These are phyloP conservation scores for Leucophora obtusa DNA, from an alignment of 2,888 invertebrate genomes.

Conservation along the genomic window DNA sequence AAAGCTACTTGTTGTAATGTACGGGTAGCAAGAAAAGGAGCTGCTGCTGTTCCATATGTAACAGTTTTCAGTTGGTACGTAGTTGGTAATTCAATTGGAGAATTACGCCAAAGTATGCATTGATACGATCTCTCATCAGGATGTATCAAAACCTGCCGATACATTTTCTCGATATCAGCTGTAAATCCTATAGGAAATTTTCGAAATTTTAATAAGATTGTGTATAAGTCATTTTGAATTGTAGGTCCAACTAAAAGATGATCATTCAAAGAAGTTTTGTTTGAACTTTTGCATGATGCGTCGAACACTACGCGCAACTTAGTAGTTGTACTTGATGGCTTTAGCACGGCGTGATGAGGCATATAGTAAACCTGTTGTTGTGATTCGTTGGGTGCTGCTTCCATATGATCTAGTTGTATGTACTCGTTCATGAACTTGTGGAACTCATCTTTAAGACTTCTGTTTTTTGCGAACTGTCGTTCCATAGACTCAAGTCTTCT, in stretches of 20 bases:
- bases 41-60: constrained; percentile 18
- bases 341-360: constrained; percentile 40
- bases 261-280: constrained; percentile 11
- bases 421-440: constrained; percentile 42
- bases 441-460: constrained; percentile 31
- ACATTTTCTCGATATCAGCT: constrained; percentile 49
- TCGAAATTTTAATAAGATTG: constrained; percentile 38
- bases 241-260: constrained; percentile 6
- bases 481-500: constrained; percentile 52
- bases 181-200: constrained; percentile 26
- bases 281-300: constrained; percentile 43
- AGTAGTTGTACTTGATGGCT: neutral
- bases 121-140: constrained; percentile 31
- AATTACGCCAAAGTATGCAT: constrained; percentile 30
- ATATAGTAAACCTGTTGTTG: constrained; percentile 20
- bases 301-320: constrained; percentile 57
- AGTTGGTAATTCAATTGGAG: neutral
- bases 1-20: constrained; percentile 13
- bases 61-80: constrained; percentile 10
- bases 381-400: neutral
- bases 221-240: constrained; percentile 26
- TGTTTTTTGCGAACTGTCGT: constrained; percentile 35
- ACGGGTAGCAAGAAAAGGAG: constrained; percentile 17
- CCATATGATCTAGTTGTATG: constrained; percentile 39
- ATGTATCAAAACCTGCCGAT: constrained; percentile 41